Evolutionary conservation across 2,888 invertebrate species (phyloP).

Genomic region (Eledone cirrhosa): DNA sequence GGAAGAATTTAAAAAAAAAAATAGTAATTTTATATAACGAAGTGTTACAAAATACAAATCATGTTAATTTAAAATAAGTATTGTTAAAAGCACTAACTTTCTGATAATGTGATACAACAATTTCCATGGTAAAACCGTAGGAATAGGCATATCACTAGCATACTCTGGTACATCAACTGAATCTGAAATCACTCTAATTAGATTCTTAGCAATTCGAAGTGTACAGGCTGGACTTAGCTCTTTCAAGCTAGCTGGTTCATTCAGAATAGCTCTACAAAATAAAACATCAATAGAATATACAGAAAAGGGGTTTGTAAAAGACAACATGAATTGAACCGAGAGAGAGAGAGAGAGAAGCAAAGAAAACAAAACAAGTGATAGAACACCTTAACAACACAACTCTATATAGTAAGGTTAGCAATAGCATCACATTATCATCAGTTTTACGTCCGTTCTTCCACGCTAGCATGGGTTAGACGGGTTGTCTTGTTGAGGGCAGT

Average conservation of each 20-base stretch:
- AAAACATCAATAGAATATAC: not conserved
- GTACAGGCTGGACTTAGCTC: constrained; percentile 73
- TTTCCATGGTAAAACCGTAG: constrained; percentile 83
- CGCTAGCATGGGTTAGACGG: no score
- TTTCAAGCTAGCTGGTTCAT: constrained; percentile 47
- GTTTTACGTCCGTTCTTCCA: no score
- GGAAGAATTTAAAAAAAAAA: no score
- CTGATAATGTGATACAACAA: constrained; percentile 82
- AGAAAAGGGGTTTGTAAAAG: not conserved
- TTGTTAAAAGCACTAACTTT: constrained; percentile 59
- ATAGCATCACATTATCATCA: no score
- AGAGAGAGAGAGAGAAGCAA: not conserved
- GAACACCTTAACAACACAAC: no score
- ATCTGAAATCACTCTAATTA: constrained; percentile 80
- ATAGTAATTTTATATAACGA: no score
- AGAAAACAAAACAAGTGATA: no score
- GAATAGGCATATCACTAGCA: constrained; percentile 74
- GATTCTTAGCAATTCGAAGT: constrained; percentile 77
- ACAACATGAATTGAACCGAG: not conserved
- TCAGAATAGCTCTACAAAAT: constrained; percentile 43
- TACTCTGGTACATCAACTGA: constrained; percentile 79
- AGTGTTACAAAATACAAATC: no score
- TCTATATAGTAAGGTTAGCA: no score
- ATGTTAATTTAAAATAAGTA: no score
- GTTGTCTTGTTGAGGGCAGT: no score